These are phyloP conservation scores for Zosterops japonicus DNA, from an alignment of 2,113 vertebrate species.

Conservation along the genomic window DNA sequence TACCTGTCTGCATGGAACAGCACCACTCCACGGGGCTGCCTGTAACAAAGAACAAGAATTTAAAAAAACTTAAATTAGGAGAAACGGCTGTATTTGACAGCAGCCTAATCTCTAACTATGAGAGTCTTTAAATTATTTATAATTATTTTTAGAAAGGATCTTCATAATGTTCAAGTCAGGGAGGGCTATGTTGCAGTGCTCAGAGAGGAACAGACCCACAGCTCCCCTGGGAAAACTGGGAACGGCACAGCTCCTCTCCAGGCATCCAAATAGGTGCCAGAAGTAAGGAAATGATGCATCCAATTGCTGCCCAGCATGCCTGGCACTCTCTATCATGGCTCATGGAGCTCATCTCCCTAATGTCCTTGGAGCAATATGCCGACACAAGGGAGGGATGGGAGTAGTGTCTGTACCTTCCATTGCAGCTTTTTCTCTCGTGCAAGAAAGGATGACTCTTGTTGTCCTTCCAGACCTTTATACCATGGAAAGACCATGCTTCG, in stretches of 20 bases:
- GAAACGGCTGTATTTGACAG: not conserved
- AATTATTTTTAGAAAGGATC: not conserved
- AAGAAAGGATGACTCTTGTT: not conserved
- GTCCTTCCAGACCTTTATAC: not conserved
- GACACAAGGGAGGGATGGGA: not conserved
- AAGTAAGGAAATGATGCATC: conserved; percentile 45
- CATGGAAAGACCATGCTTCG: not conserved
- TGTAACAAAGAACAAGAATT: not conserved
- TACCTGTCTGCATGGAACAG: not conserved
- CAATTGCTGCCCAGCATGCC: conserved; percentile 9
- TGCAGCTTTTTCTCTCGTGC: not conserved
- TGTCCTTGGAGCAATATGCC: conserved; percentile 23
- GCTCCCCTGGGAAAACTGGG: not conserved
- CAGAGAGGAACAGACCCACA: not conserved
- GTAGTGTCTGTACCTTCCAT: not conserved
- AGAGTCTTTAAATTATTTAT: not conserved
- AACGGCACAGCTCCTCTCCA: not conserved
- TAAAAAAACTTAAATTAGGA: not conserved
- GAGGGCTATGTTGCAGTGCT: not conserved
- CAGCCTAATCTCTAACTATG: not conserved
- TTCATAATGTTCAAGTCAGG: not conserved
- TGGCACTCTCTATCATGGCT: conserved; percentile 26
- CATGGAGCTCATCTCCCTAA: not conserved
- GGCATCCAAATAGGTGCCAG: conserved; percentile 14
- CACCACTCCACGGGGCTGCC: not conserved